Percentiles rank a stretch among this genome's conserved stretches.
Evolutionary conservation across 2,797 vertebrate genomes (phyloP).

Genomic region (Xiphophorus birchmanni): DNA sequence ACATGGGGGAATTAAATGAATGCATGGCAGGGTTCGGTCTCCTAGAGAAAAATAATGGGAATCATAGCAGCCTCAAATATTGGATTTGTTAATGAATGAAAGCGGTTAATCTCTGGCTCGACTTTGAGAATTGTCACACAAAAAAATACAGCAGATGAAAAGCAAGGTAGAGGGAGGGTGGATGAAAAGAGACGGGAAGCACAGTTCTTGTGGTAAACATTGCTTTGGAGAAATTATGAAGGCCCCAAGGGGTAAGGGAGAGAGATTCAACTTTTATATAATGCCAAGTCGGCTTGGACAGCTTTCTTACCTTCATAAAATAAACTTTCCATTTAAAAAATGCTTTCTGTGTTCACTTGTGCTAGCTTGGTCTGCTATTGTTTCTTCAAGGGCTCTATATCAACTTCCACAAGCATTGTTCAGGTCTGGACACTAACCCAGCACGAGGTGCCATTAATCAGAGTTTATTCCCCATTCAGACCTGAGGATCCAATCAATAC

Average conservation of each 20-base stretch:
- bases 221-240: conserved; percentile 17
- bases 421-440: conserved; percentile 20
- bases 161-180: not conserved
- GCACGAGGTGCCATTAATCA: conserved; percentile 55
- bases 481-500: conserved; percentile 50
- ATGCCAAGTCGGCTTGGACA: not conserved
- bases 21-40: conserved; percentile 65
- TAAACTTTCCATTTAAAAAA: not conserved
- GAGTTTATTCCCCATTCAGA: conserved; percentile 49
- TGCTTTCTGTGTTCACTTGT: not conserved
- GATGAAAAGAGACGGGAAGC: conserved; percentile 7
- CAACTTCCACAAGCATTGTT: conserved; percentile 15
- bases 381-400: not conserved
- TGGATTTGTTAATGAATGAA: conserved; percentile 67
- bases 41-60: conserved; percentile 66
- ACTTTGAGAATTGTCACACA: conserved; percentile 47
- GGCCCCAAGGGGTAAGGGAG: too few relatives aligned
- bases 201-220: conserved; percentile 16
- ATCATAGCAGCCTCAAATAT: conserved; percentile 59
- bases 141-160: conserved; percentile 11
- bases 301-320: not conserved
- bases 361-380: not conserved
- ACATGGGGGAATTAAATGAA: conserved; percentile 75
- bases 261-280: not conserved
- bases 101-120: conserved; percentile 49